Base-by-base conservation (phyloP, 2,113 vertebrate species). In the Cyanoderma ruficeps region DNA sequence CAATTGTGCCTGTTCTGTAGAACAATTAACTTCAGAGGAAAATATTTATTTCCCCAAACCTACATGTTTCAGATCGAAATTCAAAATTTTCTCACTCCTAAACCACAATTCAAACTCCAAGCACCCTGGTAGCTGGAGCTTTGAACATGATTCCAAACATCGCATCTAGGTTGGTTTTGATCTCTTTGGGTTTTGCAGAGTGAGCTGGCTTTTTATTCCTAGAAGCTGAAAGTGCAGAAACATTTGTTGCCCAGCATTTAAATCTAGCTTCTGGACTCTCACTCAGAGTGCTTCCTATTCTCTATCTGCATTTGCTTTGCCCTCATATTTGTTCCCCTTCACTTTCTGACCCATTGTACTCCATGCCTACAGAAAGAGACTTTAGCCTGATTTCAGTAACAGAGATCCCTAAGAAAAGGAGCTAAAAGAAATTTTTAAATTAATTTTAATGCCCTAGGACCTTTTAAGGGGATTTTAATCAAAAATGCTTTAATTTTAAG, bases 381-480 rank as follows among this genome's bases (percentile, higher is more conserved):
- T 80, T 93, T 67, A 94, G 55, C 13, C 47, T 53, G 65, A 97
- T 87, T 89, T 85, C 68, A 91, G 25, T 35, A 33, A 46, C 83
- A 95, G 46, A 78, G 9, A 35, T 95, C 52, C 33, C 42, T 11
- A 50, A 76, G 44, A n/a, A 97, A 96, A 95, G n/a, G 23, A 68
- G 25, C 49, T 41, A 18, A 71, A 83, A 79, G 4, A 75, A 11
- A 8, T 33, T 91, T 47, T 80, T 53, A 94, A 96, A 93, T 9
- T 71, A 6, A 20, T 83, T 85, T 87, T 70, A 84, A 60, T 94
- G 10, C 9, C 17, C 19, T 77, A 37, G 3, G 21, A 75, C 44
- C 31, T 90, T n/a, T 91, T 91, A 87, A 96, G 55, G 75, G 22
- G 10, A 91, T 46, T 70, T 96, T 72, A 70, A 77, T 56, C 7